A percentile compares a stretch with the other conserved stretches of the same genome.
Evolutionary conservation across 2,113 vertebrate species (phyloP).

Genomic region (Heterotis niloticus): DNA sequence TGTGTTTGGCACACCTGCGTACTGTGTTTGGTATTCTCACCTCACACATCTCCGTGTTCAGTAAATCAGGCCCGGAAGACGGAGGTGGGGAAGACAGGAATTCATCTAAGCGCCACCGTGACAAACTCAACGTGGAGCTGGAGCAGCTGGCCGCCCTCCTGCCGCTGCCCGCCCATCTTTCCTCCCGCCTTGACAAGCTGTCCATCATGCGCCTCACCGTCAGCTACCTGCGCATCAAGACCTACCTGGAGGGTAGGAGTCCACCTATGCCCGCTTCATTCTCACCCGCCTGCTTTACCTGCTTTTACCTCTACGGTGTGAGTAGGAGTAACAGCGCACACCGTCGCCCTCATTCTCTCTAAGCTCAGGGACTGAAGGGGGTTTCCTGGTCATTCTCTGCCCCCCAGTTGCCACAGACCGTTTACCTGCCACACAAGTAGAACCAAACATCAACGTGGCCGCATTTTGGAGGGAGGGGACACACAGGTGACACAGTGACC

Average conservation of each 20-base stretch:
- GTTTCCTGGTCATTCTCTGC: too few relatives aligned
- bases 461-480: too few relatives aligned
- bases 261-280: background rate
- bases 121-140: constrained; percentile 26
- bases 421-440: too few relatives aligned
- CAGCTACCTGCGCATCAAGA: constrained; percentile 30
- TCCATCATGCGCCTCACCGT: constrained; percentile 28
- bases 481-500: too few relatives aligned
- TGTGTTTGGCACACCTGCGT: background rate
- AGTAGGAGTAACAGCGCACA: too few relatives aligned
- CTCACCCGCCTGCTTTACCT: background rate
- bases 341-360: too few relatives aligned
- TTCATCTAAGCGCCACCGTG: constrained; percentile 28
- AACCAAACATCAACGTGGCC: too few relatives aligned
- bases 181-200: constrained; percentile 26
- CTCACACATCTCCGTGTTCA: background rate
- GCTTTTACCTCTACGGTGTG: background rate
- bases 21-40: background rate
- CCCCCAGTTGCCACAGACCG: too few relatives aligned
- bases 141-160: constrained; percentile 18
- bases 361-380: too few relatives aligned
- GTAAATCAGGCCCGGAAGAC: constrained; percentile 3
- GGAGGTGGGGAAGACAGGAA: constrained; percentile 4
- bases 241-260: constrained; percentile 15
- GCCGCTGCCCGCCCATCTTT: constrained; percentile 19